Evolutionary conservation across 2,113 vertebrate genomes (phyloP).

Genomic region (Agapornis roseicollis): DNA sequence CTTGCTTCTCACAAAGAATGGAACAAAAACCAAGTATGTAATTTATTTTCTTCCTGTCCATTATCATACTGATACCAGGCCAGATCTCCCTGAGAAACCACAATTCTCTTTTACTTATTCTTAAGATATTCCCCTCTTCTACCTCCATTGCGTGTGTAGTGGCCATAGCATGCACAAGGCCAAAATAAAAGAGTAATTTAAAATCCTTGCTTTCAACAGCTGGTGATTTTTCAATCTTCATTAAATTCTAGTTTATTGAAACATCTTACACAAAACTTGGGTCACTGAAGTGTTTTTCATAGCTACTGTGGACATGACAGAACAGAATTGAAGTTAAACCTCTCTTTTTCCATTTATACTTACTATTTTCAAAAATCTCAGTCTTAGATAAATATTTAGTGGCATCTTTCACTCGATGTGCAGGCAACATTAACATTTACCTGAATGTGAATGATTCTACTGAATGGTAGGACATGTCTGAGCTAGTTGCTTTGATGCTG

Average conservation of each 20-base stretch:
- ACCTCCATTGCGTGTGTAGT: fast-evolving
- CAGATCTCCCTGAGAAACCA: neutral
- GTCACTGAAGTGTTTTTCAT: neutral
- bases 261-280: neutral
- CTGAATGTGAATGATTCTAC: neutral
- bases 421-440: neutral
- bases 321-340: neutral
- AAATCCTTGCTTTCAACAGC: neutral
- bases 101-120: neutral
- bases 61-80: neutral
- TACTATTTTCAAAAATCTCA: neutral
- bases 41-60: neutral
- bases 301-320: neutral
- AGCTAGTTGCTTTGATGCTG: neutral
- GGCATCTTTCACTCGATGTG: neutral
- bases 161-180: neutral
- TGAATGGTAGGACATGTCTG: neutral
- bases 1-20: neutral
- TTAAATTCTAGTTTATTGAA: neutral
- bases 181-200: neutral
- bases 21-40: neutral
- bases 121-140: neutral
- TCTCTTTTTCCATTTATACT: neutral
- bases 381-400: neutral
- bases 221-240: neutral